Evolutionary conservation across 2,888 invertebrate species (phyloP), one percentile per base, ranked within the genome.

Genomic region (Acronicta leporina): DNA sequence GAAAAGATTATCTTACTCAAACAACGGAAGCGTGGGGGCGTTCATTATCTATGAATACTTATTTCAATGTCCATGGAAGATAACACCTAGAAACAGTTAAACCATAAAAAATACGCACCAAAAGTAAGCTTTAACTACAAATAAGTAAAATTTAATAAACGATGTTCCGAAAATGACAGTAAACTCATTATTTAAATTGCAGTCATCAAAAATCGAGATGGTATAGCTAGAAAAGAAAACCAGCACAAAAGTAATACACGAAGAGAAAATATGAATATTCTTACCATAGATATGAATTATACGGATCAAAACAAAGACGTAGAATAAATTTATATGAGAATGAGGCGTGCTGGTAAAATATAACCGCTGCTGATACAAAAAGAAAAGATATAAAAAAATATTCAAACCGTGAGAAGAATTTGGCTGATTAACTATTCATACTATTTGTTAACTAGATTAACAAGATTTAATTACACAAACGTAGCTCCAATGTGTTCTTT

Each of bases 351-450:
- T 71, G 70, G 66, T 76, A 82, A 81, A 68, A 63, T 63, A 68
- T 76, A 58, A 72, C 83, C 79, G 84, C 84, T 84, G 85, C n/a
- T 48, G 54, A 63, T 72, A 80, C 80, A 83, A 81, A 86, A 82
- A 85, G 85, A 75, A 85, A 84, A 33, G 70, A 73, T 54, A 77
- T 68, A 68, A 53, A 68, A 53, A 60, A 61, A 81, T 82, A 87
- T 87, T 87, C 73, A 76, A 75, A 66, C 81, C 87, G 87, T 87
- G 87, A 75, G 87, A 87, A 68, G 69, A 79, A 66, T 76, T 71
- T 65, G 74, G 72, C 78, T 78, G 76, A 73, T 65, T 53, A 67
- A 77, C 67, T 47, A 65, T 38, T 38, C 2, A 5, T 45, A 43
- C 50, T 52, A 35, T 50, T 49, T 56, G 38, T 56, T 50, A 44